Base-by-base conservation (phyloP, 2,888 invertebrate species). In the Dryococelus australis region DNA sequence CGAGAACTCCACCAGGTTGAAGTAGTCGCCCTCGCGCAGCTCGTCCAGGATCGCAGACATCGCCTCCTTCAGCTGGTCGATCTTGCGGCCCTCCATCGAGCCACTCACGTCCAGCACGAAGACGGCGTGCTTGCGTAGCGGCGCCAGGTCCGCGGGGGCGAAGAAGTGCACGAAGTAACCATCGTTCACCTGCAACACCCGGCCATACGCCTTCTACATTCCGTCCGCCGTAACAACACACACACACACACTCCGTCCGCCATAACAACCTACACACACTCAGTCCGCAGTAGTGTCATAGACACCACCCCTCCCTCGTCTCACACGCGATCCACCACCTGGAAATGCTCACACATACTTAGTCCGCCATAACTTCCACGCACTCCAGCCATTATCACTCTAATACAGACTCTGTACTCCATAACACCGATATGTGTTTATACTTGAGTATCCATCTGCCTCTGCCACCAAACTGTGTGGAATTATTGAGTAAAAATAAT, bases 121-220 rank as follows among this genome's bases (percentile, higher is more conserved):
- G 13, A 94, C 90, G 12, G 94, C 92, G 89, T 93, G 92, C 88
- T 93, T 93, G n/a, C 91, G 90, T 43, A 93, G 90, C 16, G 91
- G 90, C 80, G 90, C 89, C 20, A 92, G 89, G 79, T 92, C 91
- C 13, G 90, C 90, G 0, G 94, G 94, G 16, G 93, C 92, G 89
- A 93, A 93, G 90, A 93, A 93, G 90, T 94, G 93, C 2, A 93
- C 92, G 90, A 94, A 94, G 90, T 93, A 93, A 12, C 93, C 93
- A 87, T 91, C 91, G 85, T 90, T 89, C 1, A 91, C 87, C 90
- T 90, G 87, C 24, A 89, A 85, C 53, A 87, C 26, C 20, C 84
- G 81, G 13, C 47, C 43, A 1, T 8, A 47, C 16, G 10, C 47
- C 16, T 1, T 47, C 47, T 47, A 47, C 47, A 10, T 47, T 24